Base-by-base conservation (phyloP, 1,140 invertebrate species). In the Cyrtorhinus lividipennis region DNA sequence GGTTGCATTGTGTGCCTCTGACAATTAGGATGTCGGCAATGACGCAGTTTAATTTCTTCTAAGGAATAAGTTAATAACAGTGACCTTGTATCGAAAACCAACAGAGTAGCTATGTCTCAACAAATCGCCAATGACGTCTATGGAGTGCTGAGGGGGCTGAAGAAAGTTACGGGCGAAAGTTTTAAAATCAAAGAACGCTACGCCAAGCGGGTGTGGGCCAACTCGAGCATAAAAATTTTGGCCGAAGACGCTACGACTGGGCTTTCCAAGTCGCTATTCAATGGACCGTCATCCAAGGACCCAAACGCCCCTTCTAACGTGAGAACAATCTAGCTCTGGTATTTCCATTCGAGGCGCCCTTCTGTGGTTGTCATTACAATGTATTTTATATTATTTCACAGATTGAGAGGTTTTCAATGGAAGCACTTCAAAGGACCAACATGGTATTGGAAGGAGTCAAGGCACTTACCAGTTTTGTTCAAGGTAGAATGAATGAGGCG, bases 71-170 rank as follows among this genome's bases (percentile, higher is more conserved):
- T n/a, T n/a, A n/a, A n/a, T n/a, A n/a, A n/a, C n/a, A n/a, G n/a
- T n/a, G n/a, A n/a, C n/a, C n/a, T n/a, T n/a, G n/a, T n/a, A n/a
- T n/a, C n/a, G n/a, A n/a, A n/a, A n/a, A n/a, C n/a, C n/a, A n/a
- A n/a, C n/a, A n/a, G n/a, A n/a, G n/a, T n/a, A n/a, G n/a, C n/a
- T n/a, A 82, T 82, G 81, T 79, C 79, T 56, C 74, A 76, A 65
- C 57, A 66, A 27, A 59, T 71, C 24, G 70, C 74, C 68, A 78
- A 78, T 69, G 83, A 86, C 71, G 62, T 82, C 44, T 70, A 79
- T 62, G 78, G 78, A 38, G 71, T 86, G 64, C 70, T 85, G 65
- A 77, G 77, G 67, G 83, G 83, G 23, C 67, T 83, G 62, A 77
- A 80, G 68, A 73, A 79, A 46, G 79, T 87, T 62, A 70, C 76